Evolutionary conservation across 2,888 invertebrate genomes (phyloP), one percentile per base, ranked within the genome.

Genomic region (Spilosoma lubricipeda): DNA sequence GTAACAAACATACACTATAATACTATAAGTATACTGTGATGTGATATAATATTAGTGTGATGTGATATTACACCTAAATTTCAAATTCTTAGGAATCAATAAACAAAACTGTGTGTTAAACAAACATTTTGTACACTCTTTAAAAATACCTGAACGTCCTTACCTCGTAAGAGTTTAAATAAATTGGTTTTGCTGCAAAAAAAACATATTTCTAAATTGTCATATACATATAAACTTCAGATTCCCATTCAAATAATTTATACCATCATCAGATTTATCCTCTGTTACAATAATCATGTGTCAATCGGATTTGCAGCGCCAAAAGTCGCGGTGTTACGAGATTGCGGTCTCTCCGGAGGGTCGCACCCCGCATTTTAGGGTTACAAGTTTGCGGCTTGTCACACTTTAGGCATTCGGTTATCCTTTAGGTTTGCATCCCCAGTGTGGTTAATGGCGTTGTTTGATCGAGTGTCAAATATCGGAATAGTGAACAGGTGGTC

Each of bases 341-440:
- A 90, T 89, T 88, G 90, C 84, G 84, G 84, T 82, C 81, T 84
- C 77, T 74, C 78, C 68, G 76, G 82, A 81, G 90, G 91, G 90
- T 90, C 85, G 86, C 85, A 83, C 89, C 90, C 89, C 86, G 85
- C 84, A 79, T 85, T 88, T 88, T 87, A 90, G 90, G 91, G 90
- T 90, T 90, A 89, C 88, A 87, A 86, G 78, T 83, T 83, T 86
- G 84, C 85, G 83, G 87, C 80, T 86, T 87, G 85, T 86, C 85
- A 85, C 85, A 80, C 84, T 86, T 86, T 86, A 85, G 85, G 75
- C 77, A 84, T 85, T 86, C 82, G 81, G 77, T 85, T 81, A 84
- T 81, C 81, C 80, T 83, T 81, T 83, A 73, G 75, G 80, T 82
- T 82, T 71, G 76, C 72, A 33, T 72, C 78, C 67, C 67, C 74